Evolutionary conservation across 2,113 vertebrate genomes (phyloP), one percentile per base, ranked within the genome.

Genomic region (Tursiops truncatus): DNA sequence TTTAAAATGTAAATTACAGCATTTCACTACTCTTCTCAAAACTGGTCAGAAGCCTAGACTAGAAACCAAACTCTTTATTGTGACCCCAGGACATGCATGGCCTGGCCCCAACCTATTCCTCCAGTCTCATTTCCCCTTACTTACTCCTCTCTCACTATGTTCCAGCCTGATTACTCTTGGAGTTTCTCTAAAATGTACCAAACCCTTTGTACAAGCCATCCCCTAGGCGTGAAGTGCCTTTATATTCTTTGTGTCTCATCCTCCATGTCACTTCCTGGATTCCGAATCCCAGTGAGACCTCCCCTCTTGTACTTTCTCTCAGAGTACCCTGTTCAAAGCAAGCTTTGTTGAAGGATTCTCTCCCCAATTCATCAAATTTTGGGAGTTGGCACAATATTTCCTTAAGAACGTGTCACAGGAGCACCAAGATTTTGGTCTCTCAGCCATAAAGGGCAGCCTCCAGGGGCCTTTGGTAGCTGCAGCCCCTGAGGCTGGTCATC

Each of bases 41-140:
- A 38, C 26, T 14, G 21, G 73, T 70, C 17, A 56, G 50, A 28
- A 74, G 9, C 56, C 94, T 56, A 44, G 13, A n/a, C 11, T 60
- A 31, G 65, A 84, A 70, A 58, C 26, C 28, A n/a, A 67, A 44
- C 18, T 18, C 21, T 88, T 36, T 13, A 11, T 58, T 41, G 2
- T 26, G 70, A 12, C 60, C 63, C 63, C n/a, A 31, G 65, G 60
- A 56, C 13, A 26, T 20, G 8, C 2, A 5, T 6, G 33, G 36
- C 3, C 31, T 31, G 70, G 2, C 8, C 21, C 31, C 21, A 14
- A 8, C 25, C 21, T 8, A 4, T n/a, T 4, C 6, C 13, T 15
- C 14, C 21, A 3, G 3, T 20, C 26, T 84, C 33, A 38, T 18
- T 62, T 26, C 9, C 63, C 68, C 87, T 21, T 21, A 8, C 25